Evolutionary conservation across 2,797 vertebrate species (phyloP).

Genomic region (Bovichtus diacanthus): DNA sequence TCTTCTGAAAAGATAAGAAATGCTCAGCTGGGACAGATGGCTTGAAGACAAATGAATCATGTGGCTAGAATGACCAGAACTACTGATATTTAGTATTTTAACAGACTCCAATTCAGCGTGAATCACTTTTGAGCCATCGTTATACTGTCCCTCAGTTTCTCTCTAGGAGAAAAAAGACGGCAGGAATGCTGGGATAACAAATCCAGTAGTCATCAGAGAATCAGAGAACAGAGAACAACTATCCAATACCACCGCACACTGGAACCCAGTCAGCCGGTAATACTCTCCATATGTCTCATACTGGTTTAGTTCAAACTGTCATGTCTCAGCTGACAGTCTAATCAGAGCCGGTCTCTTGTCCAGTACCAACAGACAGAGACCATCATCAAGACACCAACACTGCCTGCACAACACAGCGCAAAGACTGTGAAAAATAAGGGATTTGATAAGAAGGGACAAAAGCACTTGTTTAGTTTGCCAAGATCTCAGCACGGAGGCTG

Average conservation of each 20-base stretch:
- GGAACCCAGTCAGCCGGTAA: conserved; percentile 68
- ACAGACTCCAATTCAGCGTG: conserved; percentile 21
- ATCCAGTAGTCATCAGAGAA: conserved; percentile 66
- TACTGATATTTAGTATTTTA: conserved; percentile 18
- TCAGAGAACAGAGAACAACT: conserved; percentile 59
- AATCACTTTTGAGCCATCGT: conserved; percentile 23
- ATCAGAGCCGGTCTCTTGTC: conserved; percentile 79
- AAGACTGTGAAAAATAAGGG: conserved; percentile 8
- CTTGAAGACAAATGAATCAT: conserved; percentile 11
- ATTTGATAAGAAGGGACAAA: conserved; percentile 14
- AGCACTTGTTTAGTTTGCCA: conserved; percentile 10
- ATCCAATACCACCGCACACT: conserved; percentile 63
- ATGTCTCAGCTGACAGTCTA: conserved; percentile 79
- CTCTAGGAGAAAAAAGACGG: conserved; percentile 55
- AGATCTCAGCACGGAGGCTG: background rate
- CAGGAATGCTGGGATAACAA: conserved; percentile 67
- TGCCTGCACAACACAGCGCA: background rate
- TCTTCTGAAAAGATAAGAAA: conserved; percentile 20
- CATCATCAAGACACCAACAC: conserved; percentile 28
- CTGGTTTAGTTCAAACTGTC: conserved; percentile 60
- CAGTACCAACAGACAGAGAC: conserved; percentile 44
- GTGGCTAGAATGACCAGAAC: conserved; percentile 8
- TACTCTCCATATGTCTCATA: conserved; percentile 67
- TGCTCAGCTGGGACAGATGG: background rate
- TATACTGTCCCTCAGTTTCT: conserved; percentile 40